Conservation (phyloP, 2,113 vertebrate species). For the Lathamus discolor region DNA sequence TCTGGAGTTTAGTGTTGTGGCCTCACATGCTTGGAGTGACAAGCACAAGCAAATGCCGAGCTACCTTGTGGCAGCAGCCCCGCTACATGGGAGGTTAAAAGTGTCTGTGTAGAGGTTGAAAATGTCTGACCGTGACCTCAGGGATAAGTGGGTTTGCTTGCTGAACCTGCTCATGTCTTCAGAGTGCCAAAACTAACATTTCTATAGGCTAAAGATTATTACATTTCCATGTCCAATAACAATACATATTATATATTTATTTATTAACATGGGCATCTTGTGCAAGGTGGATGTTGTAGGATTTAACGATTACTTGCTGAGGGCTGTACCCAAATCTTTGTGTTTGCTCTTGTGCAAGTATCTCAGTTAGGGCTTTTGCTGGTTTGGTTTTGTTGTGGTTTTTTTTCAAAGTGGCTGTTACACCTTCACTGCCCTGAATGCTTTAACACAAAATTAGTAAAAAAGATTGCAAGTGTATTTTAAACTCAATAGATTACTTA, state of each 20-base stretch:
- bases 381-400: background rate
- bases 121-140: background rate
- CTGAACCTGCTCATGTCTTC: background rate
- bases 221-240: background rate
- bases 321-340: background rate
- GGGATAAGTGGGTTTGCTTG: background rate
- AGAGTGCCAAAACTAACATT: background rate
- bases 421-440: background rate
- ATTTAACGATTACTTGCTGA: background rate
- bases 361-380: background rate
- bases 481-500: background rate
- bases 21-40: background rate
- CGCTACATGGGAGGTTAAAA: rapidly evolving
- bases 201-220: background rate
- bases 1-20: background rate
- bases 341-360: background rate
- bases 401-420: background rate
- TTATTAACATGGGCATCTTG: background rate
- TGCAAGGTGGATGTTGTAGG: background rate
- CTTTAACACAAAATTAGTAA: background rate
- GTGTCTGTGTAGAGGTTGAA: background rate
- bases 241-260: background rate
- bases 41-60: background rate
- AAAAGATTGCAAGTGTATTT: background rate
- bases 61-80: background rate